Base-by-base conservation (phyloP, 2,888 invertebrate species). In the Galerucella calmariensis region DNA sequence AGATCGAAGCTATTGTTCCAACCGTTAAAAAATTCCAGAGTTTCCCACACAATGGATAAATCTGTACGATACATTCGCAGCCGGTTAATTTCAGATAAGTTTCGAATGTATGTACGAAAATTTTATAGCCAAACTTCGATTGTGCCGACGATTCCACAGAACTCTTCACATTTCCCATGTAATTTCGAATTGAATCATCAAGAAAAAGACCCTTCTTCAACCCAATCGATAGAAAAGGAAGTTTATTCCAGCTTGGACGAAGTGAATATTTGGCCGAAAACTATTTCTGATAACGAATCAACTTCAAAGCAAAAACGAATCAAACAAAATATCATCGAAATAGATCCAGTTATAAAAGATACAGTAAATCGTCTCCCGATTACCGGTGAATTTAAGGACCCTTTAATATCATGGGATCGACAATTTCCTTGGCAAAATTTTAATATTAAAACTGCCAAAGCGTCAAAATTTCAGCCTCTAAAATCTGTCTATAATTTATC, bases 341-440 rank as follows among this genome's bases (percentile, higher is more conserved):
- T 56, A 9, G 74, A 78, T 24, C 24, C 67, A n/a, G 75, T 72
- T 41, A 58, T 79, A 10, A 67, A 74, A 51, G 65, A 72, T 2
- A 74, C 77, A 48, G 46, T 78, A n/a, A 69, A 73, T 35, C 69
- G 74, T 63, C 66, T 76, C 11, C 75, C 77, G 8, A 14, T 56
- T 14, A 58, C 46, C 2, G 20, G 59, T 35, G 67, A n/a, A 12
- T 35, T 72, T n/a, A 20, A 58, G 10, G 51, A 65, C 1, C 68
- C 62, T 24, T 71, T 46, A 27, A 71, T 69, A 65, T 67, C 70
- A 10, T 59, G 65, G 41, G 78, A 76, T 41, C 16, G 75, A 46
- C 66, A 75, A 3, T 81, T 76, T 66, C 80, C 80, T 10, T 81
- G 80, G 80, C 80, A 81, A 66, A 81, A 81, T 61, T 79, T 75